Evolutionary conservation across 2,888 invertebrate species (phyloP), one percentile per base, ranked within the genome.

Genomic region (Cryptocephalus primarius): DNA sequence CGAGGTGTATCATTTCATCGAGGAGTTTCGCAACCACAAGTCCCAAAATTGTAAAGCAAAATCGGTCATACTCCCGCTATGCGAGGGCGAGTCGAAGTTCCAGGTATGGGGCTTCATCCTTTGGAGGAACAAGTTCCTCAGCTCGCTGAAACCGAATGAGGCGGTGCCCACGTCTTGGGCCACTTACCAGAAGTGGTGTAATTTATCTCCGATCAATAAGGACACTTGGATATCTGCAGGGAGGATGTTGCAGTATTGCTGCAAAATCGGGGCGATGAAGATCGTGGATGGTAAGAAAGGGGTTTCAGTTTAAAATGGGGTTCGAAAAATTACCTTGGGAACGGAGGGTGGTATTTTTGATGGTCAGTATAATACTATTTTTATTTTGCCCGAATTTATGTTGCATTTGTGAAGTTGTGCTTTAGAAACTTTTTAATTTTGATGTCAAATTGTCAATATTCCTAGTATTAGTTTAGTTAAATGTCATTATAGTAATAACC

Each of bases 91-190:
- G 67, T 79, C 79, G 48, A 87, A 88, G 67, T 82, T 87, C 8
- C 85, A 88, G 70, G 84, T 88, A 9, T 88, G 89, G 88, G 88
- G 86, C 36, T 89, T 88, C 63, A 72, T 86, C 4, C 65, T 89
- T 38, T 89, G 88, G 88, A 89, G 88, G 62, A 76, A 76, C 48
- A 75, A 78, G 9, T 78, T 80, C 57, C 60, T 74, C 38, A 71
- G 68, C 33, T 68, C 72, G 1, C 69, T 72, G 8, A 77, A 74
- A 45, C 56, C 54, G 86, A 88, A 79, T 80, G 55, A 72, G 86
- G 43, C 39, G 39, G 10, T 47, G 8, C 59, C 60, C n/a, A 52
- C 63, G 59, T 83, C 87, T 6, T 89, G 89, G 89, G 79, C 82
- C 52, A 71, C 88, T 9, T 89, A 88, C 66, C 87, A 88, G 64